Evolutionary conservation across 2,797 vertebrate genomes (phyloP), one percentile per base, ranked within the genome.

Genomic region (Okamejei kenojei): DNA sequence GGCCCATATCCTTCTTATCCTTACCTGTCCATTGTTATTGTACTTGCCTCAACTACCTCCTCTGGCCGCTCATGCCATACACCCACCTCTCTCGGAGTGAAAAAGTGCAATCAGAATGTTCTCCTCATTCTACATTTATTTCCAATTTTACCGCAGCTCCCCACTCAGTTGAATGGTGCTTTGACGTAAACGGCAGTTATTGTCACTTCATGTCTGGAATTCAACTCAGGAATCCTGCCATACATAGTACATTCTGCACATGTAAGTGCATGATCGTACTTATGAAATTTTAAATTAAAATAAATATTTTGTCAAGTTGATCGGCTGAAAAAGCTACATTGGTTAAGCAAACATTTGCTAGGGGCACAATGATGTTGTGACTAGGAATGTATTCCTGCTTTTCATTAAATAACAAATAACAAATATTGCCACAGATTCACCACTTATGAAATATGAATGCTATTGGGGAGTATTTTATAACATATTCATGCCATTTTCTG

Each of bases 321-420:
- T 45, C 32, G 45, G 38, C 19, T 81, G 45, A 32, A 54, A 38
- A 45, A 38, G 45, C 19, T 19, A 58, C 38, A 77, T n/a, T 77
- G 26, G 45, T 81, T 81, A 11, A 81, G 1, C 54, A 21, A 38
- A 54, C 17, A 81, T 23, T 8, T 81, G 35, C 80, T 54, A 3
- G 80, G 80, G 45, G 38, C 78, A 81, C 7, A 81, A 81, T 81
- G 45, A 80, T 80, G 78, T 80, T 80, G 80, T 54, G 8, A 81
- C 80, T 45, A 2, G 8, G 0, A 54, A 54, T 45, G 23, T 54
- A 81, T 23, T 54, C 45, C 21, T 54, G 79, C 17, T 81, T 81
- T 19, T 81, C 54, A 21, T 21, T 26, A 45, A 81, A 26, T 26
- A 81, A 81, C 80, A 45, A 81, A 26, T 26, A 81, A 81, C 80